These are phyloP conservation scores for Limenitis camilla DNA, from an alignment of 2,888 invertebrate species.

Conservation along the genomic window DNA sequence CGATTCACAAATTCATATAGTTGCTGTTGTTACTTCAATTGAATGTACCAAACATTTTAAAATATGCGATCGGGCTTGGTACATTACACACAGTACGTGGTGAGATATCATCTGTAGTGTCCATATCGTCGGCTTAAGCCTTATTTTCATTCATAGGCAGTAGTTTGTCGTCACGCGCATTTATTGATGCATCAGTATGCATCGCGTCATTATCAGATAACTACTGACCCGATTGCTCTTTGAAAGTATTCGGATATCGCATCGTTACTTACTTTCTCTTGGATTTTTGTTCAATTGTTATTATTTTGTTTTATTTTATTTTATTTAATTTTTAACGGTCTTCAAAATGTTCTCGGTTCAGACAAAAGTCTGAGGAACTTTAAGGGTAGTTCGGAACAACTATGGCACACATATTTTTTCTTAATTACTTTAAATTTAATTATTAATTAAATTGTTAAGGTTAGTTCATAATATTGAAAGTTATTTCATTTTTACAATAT, in stretches of 20 bases:
- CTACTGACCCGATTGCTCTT: slow-evolving; percentile 5
- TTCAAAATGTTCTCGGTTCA: background rate
- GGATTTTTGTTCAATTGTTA: background rate
- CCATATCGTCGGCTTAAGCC: background rate
- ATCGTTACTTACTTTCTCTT: slow-evolving; percentile 8
- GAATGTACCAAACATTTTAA: background rate
- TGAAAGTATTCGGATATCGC: slow-evolving; percentile 5
- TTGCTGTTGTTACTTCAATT: background rate
- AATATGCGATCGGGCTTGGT: background rate
- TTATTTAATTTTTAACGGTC: background rate
- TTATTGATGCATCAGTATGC: slow-evolving; percentile 7
- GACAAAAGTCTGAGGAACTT: no score
- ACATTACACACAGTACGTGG: slow-evolving; percentile 8
- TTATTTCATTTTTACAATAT: no score
- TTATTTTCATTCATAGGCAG: slow-evolving; percentile 11
- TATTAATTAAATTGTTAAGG: no score
- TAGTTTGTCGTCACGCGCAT: slow-evolving; percentile 7
- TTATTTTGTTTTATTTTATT: background rate
- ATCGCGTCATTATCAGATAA: slow-evolving; percentile 9
- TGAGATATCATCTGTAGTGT: background rate
- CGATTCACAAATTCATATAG: no score
- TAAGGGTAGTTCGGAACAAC: no score
- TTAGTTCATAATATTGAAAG: no score
- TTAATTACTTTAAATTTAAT: no score
- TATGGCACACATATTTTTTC: no score